Conservation (phyloP, 2,888 invertebrate species). For the Nemotelus pantherinus region DNA sequence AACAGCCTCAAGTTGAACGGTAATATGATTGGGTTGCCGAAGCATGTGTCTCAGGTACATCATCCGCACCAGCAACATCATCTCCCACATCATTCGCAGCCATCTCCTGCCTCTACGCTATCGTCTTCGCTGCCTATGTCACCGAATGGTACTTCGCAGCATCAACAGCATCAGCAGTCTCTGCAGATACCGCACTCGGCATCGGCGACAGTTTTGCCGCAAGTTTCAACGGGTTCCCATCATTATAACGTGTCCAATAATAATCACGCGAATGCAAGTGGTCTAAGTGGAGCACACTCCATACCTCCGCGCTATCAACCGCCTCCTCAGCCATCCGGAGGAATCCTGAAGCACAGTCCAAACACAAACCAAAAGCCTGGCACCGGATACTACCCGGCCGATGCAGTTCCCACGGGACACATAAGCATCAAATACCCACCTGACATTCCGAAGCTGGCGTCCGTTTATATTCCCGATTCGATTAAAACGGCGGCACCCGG, state of each 20-base stretch:
- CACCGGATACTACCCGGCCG: constrained; percentile 44
- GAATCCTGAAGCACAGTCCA: constrained; percentile 70
- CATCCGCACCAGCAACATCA: constrained; percentile 40
- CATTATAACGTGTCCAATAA: constrained; percentile 43
- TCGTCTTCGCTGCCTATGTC: constrained; percentile 61
- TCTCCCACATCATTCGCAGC: constrained; percentile 53
- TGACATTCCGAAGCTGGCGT: constrained; percentile 64
- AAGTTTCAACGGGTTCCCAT: constrained; percentile 44
- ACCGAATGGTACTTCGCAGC: constrained; percentile 26
- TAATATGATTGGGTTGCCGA: constrained; percentile 47
- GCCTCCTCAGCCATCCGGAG: constrained; percentile 75
- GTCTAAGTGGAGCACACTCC: constrained; percentile 5
- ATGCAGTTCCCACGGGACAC: constrained; percentile 52
- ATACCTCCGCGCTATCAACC: constrained; percentile 84
- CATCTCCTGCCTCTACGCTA: constrained; percentile 61
- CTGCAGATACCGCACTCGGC: constrained; percentile 5
- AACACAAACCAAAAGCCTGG: constrained; percentile 56
- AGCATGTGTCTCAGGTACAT: constrained; percentile 41
- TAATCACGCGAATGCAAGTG: constrained; percentile 24
- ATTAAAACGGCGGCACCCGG: constrained; percentile 57
- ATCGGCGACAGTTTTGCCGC: constrained; percentile 47
- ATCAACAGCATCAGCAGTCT: not conserved
- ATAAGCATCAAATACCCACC: constrained; percentile 64
- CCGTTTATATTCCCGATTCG: constrained; percentile 64
- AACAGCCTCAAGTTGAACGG: constrained; percentile 50